Evolutionary conservation across 2,888 invertebrate species (phyloP).

Genomic region (Elysia crispata): DNA sequence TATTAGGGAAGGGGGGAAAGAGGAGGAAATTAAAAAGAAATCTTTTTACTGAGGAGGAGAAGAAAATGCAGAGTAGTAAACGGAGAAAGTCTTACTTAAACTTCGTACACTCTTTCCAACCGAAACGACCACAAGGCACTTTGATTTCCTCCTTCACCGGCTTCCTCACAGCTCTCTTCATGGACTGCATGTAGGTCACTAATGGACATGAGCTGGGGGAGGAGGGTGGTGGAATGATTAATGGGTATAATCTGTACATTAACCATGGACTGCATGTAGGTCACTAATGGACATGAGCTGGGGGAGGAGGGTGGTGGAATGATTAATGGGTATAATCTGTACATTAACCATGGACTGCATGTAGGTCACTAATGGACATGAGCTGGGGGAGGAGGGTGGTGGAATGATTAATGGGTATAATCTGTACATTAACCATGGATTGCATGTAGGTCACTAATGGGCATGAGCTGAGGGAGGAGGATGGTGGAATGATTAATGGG

Average conservation of each 20-base stretch:
- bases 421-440: too few species aligned
- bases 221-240: too few species aligned
- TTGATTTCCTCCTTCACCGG: slow-evolving; percentile 49
- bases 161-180: slow-evolving; percentile 48
- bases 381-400: slow-evolving; percentile 40
- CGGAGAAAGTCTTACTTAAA: slow-evolving; percentile 35
- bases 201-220: slow-evolving; percentile 50
- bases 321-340: too few species aligned
- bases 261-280: slow-evolving; percentile 50
- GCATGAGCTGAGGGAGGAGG: slow-evolving; percentile 46
- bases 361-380: slow-evolving; percentile 53
- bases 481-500: too few species aligned
- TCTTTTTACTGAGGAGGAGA: too few species aligned
- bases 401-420: too few species aligned
- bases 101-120: slow-evolving; percentile 51
- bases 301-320: too few species aligned
- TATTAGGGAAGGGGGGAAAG: neutral
- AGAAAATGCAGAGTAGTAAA: neutral
- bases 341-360: slow-evolving; percentile 48
- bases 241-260: too few species aligned
- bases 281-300: slow-evolving; percentile 53
- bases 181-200: slow-evolving; percentile 52
- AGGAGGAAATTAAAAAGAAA: neutral
- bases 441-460: slow-evolving; percentile 53
- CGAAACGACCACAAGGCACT: slow-evolving; percentile 53